These are phyloP conservation scores for Chloroceryle amazona DNA, from an alignment of 2,797 vertebrate species.

Conservation along the genomic window DNA sequence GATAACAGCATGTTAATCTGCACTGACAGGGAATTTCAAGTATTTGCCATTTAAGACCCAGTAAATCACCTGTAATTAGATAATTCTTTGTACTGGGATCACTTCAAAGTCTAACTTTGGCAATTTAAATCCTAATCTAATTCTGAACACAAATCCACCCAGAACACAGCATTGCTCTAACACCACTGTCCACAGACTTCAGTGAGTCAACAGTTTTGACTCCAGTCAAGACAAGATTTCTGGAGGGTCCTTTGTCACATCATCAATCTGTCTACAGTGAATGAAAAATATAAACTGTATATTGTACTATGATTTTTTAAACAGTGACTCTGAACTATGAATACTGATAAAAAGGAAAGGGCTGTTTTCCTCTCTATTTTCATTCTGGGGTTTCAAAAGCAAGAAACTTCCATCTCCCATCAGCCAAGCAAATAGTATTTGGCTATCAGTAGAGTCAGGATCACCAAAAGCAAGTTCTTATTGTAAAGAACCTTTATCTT, in stretches of 20 bases:
- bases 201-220: background rate
- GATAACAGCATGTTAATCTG: background rate
- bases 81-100: background rate
- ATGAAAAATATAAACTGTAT: background rate
- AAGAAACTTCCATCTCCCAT: background rate
- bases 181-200: background rate
- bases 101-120: background rate
- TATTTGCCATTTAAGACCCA: background rate
- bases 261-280: background rate
- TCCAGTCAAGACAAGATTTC: background rate
- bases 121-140: background rate
- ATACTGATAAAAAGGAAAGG: background rate
- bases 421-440: background rate
- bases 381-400: background rate
- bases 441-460: background rate
- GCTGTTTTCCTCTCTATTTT: background rate
- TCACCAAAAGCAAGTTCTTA: background rate
- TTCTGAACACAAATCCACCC: background rate
- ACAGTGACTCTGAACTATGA: background rate
- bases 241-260: background rate
- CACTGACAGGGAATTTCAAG: background rate
- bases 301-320: background rate
- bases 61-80: background rate
- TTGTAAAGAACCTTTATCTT: constrained; percentile 16
- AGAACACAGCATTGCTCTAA: background rate